Percentiles rank a stretch among this genome's conserved stretches.
Conservation (phyloP, 2,113 vertebrate genomes). For the Columba livia region DNA sequence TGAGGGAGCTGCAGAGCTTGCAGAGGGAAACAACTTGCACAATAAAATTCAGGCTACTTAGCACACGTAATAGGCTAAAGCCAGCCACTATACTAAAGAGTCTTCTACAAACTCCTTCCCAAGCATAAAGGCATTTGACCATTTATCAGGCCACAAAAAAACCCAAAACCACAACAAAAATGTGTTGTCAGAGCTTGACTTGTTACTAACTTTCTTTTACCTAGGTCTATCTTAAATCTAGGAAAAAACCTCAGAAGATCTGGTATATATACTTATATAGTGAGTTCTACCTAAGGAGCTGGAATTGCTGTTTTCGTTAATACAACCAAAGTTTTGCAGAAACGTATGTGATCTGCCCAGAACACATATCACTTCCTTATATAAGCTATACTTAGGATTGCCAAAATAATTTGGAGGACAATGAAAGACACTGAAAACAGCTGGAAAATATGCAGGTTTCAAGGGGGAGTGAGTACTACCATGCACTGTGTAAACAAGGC, state of each 20-base stretch:
- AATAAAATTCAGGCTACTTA: not conserved
- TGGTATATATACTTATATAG: not conserved
- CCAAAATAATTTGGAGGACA: not conserved
- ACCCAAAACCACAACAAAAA: not conserved
- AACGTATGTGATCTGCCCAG: rapidly evolving
- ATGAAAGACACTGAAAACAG: not conserved
- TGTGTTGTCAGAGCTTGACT: not conserved
- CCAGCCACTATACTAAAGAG: not conserved
- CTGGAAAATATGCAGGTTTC: not conserved
- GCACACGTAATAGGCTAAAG: not conserved
- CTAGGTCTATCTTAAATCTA: not conserved
- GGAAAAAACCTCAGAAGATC: not conserved
- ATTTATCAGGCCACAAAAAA: not conserved
- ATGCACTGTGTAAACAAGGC: not conserved
- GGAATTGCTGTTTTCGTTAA: not conserved
- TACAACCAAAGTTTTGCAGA: not conserved
- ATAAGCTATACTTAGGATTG: not conserved
- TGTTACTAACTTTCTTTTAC: not conserved
- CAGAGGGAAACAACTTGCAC: not conserved
- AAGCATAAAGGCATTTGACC: not conserved
- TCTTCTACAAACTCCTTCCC: not conserved
- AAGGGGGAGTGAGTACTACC: not conserved
- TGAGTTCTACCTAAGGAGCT: not conserved
- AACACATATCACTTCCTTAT: not conserved
- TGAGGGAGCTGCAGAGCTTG: not conserved